Evolutionary conservation across 2,888 invertebrate genomes (phyloP).

Genomic region (Morpho deidamia): DNA sequence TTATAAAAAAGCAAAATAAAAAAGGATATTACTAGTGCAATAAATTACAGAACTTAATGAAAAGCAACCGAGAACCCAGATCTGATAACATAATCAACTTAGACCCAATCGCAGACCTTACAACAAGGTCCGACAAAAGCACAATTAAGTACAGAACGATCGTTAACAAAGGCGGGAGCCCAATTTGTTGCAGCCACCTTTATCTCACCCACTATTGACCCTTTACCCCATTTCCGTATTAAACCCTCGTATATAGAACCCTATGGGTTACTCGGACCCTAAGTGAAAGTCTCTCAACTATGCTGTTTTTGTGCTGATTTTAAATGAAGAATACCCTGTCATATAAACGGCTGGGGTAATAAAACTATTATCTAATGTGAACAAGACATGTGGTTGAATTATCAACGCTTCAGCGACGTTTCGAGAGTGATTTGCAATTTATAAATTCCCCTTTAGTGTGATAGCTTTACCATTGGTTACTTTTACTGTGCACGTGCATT

Average conservation of each 20-base stretch:
- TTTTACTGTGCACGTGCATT: slow-evolving; percentile 53
- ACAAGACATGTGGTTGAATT: slow-evolving; percentile 71
- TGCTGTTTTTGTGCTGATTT: slow-evolving; percentile 7
- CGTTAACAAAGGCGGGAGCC: slow-evolving; percentile 68
- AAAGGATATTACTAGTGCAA: not conserved
- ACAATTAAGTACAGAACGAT: slow-evolving; percentile 72
- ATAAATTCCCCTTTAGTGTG: slow-evolving; percentile 43
- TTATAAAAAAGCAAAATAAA: no score
- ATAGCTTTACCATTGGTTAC: slow-evolving; percentile 53
- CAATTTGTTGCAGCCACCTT: slow-evolving; percentile 78
- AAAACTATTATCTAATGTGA: slow-evolving; percentile 65
- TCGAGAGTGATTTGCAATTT: slow-evolving; percentile 68
- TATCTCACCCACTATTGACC: slow-evolving; percentile 73
- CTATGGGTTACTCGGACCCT: slow-evolving; percentile 32
- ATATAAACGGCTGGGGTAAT: slow-evolving; percentile 27
- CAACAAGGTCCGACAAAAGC: slow-evolving; percentile 66
- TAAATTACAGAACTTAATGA: slow-evolving; percentile 17
- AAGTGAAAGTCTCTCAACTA: slow-evolving; percentile 5
- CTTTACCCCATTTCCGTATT: slow-evolving; percentile 63
- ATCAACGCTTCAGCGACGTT: slow-evolving; percentile 68
- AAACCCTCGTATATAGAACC: slow-evolving; percentile 46
- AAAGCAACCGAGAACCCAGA: slow-evolving; percentile 10
- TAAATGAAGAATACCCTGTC: slow-evolving; percentile 1
- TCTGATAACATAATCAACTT: slow-evolving; percentile 4
- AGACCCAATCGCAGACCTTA: slow-evolving; percentile 47